Evolutionary conservation across 2,113 vertebrate species (phyloP).

Genomic region (Jacana jacana): DNA sequence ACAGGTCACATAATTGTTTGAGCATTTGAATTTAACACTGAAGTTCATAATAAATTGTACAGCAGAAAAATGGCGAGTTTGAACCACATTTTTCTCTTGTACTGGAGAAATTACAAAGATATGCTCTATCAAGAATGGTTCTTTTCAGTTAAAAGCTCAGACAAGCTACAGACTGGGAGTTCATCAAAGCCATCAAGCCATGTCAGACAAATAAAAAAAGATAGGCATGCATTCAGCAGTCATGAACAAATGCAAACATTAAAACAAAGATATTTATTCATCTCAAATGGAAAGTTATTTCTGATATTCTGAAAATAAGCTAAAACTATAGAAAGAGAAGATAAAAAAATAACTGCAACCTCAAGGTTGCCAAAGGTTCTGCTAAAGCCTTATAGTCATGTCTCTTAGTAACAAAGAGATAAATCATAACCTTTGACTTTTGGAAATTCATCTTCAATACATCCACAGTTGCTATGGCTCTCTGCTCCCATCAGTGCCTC

Average conservation of each 20-base stretch:
- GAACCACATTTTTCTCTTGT: neutral
- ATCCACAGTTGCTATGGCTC: neutral
- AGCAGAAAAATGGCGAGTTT: neutral
- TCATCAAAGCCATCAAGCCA: neutral
- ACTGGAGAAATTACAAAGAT: neutral
- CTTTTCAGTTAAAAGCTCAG: neutral
- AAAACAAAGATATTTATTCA: neutral
- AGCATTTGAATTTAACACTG: neutral
- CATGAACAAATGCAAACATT: neutral
- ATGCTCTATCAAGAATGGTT: neutral
- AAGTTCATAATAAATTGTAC: neutral
- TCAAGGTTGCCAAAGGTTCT: neutral
- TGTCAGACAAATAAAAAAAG: neutral
- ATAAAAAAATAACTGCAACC: neutral
- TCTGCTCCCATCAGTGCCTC: neutral
- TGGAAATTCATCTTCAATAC: neutral
- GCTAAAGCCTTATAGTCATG: neutral
- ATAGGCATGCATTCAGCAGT: neutral
- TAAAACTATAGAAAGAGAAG: neutral
- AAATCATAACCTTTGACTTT: neutral
- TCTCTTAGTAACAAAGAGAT: neutral
- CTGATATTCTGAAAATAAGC: neutral
- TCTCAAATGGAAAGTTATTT: neutral
- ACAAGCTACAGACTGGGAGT: neutral
- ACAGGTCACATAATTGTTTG: neutral